Base-by-base conservation (phyloP, 2,888 invertebrate species). In the Notocelia uddmanniana region DNA sequence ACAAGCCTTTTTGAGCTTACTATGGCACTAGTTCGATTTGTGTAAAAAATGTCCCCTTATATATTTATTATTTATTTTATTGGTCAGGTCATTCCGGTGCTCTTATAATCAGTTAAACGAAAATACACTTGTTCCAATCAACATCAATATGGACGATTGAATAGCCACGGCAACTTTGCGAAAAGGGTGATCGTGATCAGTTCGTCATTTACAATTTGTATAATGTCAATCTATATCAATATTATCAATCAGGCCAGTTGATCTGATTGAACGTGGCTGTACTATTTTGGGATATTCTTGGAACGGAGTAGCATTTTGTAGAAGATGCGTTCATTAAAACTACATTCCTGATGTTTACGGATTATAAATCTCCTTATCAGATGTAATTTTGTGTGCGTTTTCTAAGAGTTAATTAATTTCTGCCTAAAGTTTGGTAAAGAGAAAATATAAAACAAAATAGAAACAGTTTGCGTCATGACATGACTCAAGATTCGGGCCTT, bases 171-270 rank as follows among this genome's bases (percentile, higher is more conserved):
- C 79, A 77, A 80, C 78, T 80, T 81, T 64, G 63, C 80, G 84
- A 84, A 85, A 89, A 89, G 86, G 81, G 81, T 82, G 88, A 92
- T 93, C 89, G 88, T 81, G 88, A 92, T 93, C 89, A 89, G 89
- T 92, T 93, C 86, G 93, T 92, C 93, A 92, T 93, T 92, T 89
- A 82, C 89, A 91, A 90, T 92, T 88, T 87, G 85, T 89, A 81
- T 89, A 92, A 93, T 90, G 92, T 92, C 93, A 92, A 89, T 92
- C 83, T 88, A 83, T 90, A 83, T 88, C 89, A 86, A 90, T 91
- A 57, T 52, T 59, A 54, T 48, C 71, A 71, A 72, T 68, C 62
- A 48, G 68, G 15, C 45, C 45, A 45, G 45, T 45, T 21, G 21
- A 9, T 55, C 58, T 55, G 18, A 67, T 60, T 52, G 50, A 41